Conservation (phyloP, 2,888 invertebrate species). For the Byasa hedistus region DNA sequence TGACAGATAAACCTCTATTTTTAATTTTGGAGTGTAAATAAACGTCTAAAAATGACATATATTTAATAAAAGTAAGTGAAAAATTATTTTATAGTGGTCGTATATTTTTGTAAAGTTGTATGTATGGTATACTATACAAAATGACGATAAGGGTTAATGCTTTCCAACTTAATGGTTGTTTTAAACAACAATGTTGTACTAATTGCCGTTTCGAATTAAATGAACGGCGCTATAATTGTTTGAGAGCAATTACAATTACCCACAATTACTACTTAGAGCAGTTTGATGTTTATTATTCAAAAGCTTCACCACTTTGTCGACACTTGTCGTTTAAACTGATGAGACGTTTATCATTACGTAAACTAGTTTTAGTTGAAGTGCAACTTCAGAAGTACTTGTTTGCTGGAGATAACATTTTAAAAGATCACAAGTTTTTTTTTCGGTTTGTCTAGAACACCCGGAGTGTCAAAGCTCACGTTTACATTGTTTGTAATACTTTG, state of each 20-base stretch:
- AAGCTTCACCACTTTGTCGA: conserved; percentile 26
- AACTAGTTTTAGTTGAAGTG: conserved; percentile 56
- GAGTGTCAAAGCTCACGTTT: conserved; percentile 17
- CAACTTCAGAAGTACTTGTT: conserved; percentile 68
- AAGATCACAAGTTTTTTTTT: conserved; percentile 55
- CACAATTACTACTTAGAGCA: conserved; percentile 1
- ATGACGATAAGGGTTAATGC: no score
- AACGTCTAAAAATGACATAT: no score
- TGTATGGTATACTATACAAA: no score
- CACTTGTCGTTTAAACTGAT: conserved; percentile 30
- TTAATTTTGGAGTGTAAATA: no score
- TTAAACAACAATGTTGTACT: conserved; percentile 51
- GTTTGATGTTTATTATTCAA: conserved; percentile 21
- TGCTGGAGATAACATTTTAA: conserved; percentile 56
- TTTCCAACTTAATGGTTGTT: conserved; percentile 45
- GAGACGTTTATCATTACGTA: conserved; percentile 52
- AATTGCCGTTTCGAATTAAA: conserved; percentile 38
- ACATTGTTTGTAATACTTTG: neutral
- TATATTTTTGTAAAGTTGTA: no score
- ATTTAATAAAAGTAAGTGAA: no score
- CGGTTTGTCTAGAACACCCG: conserved; percentile 49
- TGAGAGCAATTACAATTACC: conserved; percentile 27
- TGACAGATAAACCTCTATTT: no score
- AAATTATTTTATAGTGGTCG: no score
- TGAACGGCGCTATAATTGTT: conserved; percentile 25